Evolutionary conservation across 2,888 invertebrate genomes (phyloP), one percentile per base, ranked within the genome.

Genomic region (Cremastinae sp.): DNA sequence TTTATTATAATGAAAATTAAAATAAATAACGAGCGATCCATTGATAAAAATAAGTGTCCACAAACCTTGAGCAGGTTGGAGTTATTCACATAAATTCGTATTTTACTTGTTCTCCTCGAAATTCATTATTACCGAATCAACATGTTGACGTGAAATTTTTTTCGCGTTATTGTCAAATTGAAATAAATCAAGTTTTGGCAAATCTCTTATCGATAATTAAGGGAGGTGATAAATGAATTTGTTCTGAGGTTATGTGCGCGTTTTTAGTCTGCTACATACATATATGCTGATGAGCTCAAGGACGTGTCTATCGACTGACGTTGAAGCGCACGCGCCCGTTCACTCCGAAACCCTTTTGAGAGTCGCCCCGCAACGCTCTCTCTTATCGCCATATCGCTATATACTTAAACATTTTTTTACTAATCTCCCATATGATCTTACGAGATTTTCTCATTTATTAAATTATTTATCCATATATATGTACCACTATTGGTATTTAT

Each of bases 211-310:
- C n/a, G n/a, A n/a, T n/a, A n/a, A n/a, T n/a, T n/a, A n/a, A n/a
- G n/a, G n/a, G n/a, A n/a, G n/a, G n/a, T n/a, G n/a, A n/a, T n/a
- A n/a, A 82, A 80, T 80, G 76, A 78, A 74, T 28, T 69, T 75
- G 79, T 79, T 85, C 83, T 62, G 75, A 86, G 85, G 85, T 86
- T 86, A 86, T 77, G 74, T 36, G 64, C 54, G 45, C 65, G 64
- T 51, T 36, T 41, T 65, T 76, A 71, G 74, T 75, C 78, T 65
- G 75, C 78, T 75, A 38, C 62, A 4, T n/a, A n/a, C n/a, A n/a
- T n/a, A n/a, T n/a, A n/a, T n/a, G n/a, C n/a, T n/a, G n/a, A n/a
- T 18, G 12, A 10, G 14, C 9, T 65, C 56, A 74, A 71, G 62
- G 66, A 71, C 71, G 59, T n/a, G n/a, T 28, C 5, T 78, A 79